Evolutionary conservation across 2,888 invertebrate species (phyloP).

Genomic region (Agrotis clavis): DNA sequence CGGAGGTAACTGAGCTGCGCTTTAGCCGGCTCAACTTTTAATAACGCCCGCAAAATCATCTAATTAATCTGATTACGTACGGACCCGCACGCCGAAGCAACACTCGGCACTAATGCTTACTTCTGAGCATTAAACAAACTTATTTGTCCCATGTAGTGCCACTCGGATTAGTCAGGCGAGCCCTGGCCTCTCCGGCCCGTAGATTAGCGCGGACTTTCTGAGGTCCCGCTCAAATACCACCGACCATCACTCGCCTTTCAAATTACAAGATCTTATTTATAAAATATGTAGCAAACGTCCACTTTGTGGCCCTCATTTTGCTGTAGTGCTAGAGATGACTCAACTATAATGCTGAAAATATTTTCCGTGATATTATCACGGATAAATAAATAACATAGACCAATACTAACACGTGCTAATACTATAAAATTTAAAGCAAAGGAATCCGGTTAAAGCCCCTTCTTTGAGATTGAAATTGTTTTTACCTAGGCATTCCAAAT

Average conservation of each 20-base stretch:
- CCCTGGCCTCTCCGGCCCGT: conserved; percentile 69
- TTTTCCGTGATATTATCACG: not conserved
- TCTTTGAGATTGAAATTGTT: conserved; percentile 63
- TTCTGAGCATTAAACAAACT: conserved; percentile 86
- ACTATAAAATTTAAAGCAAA: conserved; percentile 46
- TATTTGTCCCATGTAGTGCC: conserved; percentile 84
- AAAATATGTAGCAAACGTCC: conserved; percentile 23
- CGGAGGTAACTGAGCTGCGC: conserved; percentile 84
- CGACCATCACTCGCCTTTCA: conserved; percentile 70
- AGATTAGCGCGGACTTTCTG: conserved; percentile 72
- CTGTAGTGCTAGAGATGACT: conserved; percentile 1
- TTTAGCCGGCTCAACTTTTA: conserved; percentile 90
- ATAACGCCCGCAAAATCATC: conserved; percentile 89
- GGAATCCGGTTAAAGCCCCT: conserved; percentile 43
- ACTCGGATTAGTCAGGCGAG: conserved; percentile 80
- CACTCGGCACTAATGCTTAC: conserved; percentile 86
- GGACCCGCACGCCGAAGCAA: conserved; percentile 82
- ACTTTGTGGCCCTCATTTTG: conserved; percentile 8
- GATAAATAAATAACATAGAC: conserved; percentile 4
- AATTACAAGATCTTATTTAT: conserved; percentile 61
- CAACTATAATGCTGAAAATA: conserved; percentile 7
- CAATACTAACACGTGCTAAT: conserved; percentile 24
- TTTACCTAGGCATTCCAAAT: conserved; percentile 66
- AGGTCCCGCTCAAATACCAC: conserved; percentile 71
- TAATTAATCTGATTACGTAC: conserved; percentile 90